Evolutionary conservation across 2,113 vertebrate genomes (phyloP).

Genomic region (Sylvia atricapilla): DNA sequence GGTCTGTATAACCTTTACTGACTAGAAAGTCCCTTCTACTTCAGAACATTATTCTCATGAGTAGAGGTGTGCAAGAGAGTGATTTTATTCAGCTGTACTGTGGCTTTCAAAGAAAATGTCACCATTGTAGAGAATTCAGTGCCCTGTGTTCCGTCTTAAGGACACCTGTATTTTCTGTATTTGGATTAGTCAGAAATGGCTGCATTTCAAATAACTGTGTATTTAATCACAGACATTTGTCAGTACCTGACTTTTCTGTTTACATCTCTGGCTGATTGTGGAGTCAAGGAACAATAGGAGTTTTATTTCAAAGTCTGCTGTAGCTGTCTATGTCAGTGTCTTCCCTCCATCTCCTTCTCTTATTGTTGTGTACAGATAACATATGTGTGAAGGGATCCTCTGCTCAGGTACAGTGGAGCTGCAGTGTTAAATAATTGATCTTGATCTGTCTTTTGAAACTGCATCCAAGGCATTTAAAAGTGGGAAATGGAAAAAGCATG

Average conservation of each 20-base stretch:
- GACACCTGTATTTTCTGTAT: conserved; percentile 1
- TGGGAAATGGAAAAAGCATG: conserved; percentile 74
- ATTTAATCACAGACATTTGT: conserved; percentile 17
- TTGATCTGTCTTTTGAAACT: conserved; percentile 60
- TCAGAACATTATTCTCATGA: not conserved
- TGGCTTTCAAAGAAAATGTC: not conserved
- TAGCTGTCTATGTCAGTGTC: not conserved
- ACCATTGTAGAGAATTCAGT: not conserved
- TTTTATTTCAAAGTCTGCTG: conserved; percentile 20
- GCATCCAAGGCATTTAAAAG: conserved; percentile 66
- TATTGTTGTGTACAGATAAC: conserved; percentile 56
- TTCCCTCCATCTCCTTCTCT: not conserved
- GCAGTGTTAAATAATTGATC: conserved; percentile 62
- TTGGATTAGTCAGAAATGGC: not conserved
- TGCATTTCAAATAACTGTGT: conserved; percentile 3
- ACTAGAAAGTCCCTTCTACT: not conserved
- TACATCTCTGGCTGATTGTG: not conserved
- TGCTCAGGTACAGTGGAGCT: conserved; percentile 45
- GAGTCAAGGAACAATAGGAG: not conserved
- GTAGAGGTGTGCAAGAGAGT: not conserved
- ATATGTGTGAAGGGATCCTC: conserved; percentile 48
- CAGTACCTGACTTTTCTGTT: not conserved
- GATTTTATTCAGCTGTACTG: not conserved
- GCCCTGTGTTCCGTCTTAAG: not conserved
- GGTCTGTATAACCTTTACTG: not conserved